Conservation (phyloP, 2,113 vertebrate species). For the Hippoglossus stenolepis region DNA sequence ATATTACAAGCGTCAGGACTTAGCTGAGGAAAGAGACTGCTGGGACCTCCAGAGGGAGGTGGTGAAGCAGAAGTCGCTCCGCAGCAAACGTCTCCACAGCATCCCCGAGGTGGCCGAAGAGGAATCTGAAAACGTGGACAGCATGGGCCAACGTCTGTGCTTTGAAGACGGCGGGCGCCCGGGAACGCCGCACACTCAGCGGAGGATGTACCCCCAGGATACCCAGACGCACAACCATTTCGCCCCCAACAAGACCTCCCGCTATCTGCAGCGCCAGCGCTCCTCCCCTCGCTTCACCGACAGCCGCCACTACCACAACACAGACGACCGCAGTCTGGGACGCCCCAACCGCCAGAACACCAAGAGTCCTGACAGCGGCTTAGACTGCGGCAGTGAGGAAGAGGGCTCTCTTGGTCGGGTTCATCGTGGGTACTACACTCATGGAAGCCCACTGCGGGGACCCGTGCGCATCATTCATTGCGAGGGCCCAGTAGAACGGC, state of each 20-base stretch:
- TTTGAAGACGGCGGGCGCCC: constrained; percentile 73
- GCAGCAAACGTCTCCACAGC: constrained; percentile 94
- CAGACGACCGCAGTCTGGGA: constrained; percentile 78
- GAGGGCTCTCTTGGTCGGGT: constrained; percentile 85
- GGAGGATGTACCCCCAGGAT: constrained; percentile 76
- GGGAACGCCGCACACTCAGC: constrained; percentile 65
- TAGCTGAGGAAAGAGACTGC: constrained; percentile 83
- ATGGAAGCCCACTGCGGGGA: constrained; percentile 64
- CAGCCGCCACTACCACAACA: constrained; percentile 66
- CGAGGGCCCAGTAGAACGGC: constrained; percentile 80
- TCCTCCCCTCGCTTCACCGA: constrained; percentile 81
- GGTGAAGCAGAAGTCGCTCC: constrained; percentile 87
- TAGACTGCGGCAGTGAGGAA: constrained; percentile 97
- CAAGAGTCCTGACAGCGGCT: constrained; percentile 95
- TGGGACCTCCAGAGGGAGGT: constrained; percentile 89
- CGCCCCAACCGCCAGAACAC: constrained; percentile 80
- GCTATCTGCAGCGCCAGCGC: constrained; percentile 76
- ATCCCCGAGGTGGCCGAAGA: constrained; percentile 98
- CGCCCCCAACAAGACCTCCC: constrained; percentile 61
- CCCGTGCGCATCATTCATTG: constrained; percentile 82
- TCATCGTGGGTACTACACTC: constrained; percentile 69
- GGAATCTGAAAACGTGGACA: constrained; percentile 81
- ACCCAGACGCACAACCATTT: constrained; percentile 65
- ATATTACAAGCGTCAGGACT: constrained; percentile 84
- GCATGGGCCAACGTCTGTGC: constrained; percentile 76